Evolutionary conservation across 2,113 vertebrate genomes (phyloP), one percentile per base, ranked within the genome.

Genomic region (Morone saxatilis): DNA sequence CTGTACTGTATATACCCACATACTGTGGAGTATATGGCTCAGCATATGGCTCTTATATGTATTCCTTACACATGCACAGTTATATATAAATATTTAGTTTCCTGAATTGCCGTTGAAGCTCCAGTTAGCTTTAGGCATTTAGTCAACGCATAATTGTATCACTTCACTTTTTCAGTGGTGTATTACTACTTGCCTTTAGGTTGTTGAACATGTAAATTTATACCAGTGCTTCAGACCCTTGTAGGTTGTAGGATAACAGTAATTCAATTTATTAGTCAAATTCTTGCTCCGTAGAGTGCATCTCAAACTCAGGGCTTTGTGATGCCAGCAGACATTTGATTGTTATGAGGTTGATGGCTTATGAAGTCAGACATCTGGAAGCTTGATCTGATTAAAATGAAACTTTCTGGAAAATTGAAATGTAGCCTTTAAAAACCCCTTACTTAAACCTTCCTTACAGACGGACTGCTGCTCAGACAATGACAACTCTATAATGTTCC

Each of bases 51-150:
- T 59, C 5, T 59, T 61, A 8, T 9, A 43, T 2, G 51, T 59
- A 19, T 31, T 57, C 36, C 45, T 22, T 13, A 69, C 25, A 79
- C 36, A 81, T 5, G 6, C 47, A n/a, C 40, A 62, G 11, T n/a
- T 47, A 48, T 56, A 81, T 19, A 61, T 57, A 31, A 80, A 67
- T 11, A 57, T 65, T 62, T 38, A 17, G 25, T 61, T 72, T 69
- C 31, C 81, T 59, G 11, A 53, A 22, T n/a, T 53, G 14, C 56
- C 70, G 16, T 0, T 51, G 19, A 72, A 59, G 20, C 1, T 48
- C 4, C 53, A 41, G 47, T 54, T 38, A 0, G 36, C n/a, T 68
- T 62, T 17, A 40, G 47, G 60, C 53, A 22, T 76, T 84, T 2
- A 40, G 25, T 51, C 41, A 54, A 67, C 19, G 54, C 31, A 47